A percentile compares a stretch with the other conserved stretches of the same genome.
phyloP scores from a whole-genome alignment of 2,113 vertebrate genomes.

The Melospiza melodia region DNA sequence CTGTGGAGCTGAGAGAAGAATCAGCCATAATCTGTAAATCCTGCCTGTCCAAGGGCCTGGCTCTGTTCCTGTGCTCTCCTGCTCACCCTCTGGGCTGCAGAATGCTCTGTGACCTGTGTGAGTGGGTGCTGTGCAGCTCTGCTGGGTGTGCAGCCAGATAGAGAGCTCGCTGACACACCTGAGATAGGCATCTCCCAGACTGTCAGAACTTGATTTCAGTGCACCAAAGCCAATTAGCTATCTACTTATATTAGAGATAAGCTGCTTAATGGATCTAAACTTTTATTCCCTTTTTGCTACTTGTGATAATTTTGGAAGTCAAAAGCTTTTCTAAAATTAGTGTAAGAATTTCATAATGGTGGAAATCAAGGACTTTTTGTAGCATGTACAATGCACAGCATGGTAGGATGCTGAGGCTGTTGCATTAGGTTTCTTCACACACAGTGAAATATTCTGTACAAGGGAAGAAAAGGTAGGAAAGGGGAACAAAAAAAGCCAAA shows the following conservation, averaged over 20 bases:
- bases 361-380: background rate
- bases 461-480: background rate
- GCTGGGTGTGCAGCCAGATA: background rate
- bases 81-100: background rate
- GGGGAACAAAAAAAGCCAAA: background rate
- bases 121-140: background rate
- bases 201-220: background rate
- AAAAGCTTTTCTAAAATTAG: background rate
- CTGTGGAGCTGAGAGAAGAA: background rate
- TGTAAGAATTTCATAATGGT: background rate
- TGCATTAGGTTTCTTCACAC: background rate
- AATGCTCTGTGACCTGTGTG: background rate
- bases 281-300: background rate
- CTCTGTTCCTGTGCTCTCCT: background rate
- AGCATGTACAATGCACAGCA: fast-evolving
- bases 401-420: background rate
- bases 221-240: background rate
- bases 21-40: background rate
- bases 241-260: background rate
- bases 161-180: background rate
- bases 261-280: background rate
- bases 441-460: background rate
- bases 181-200: background rate
- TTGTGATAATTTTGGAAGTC: background rate
- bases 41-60: background rate